These are phyloP conservation scores for Gastrophysa polygoni DNA, from an alignment of 2,888 invertebrate genomes.

Conservation along the genomic window DNA sequence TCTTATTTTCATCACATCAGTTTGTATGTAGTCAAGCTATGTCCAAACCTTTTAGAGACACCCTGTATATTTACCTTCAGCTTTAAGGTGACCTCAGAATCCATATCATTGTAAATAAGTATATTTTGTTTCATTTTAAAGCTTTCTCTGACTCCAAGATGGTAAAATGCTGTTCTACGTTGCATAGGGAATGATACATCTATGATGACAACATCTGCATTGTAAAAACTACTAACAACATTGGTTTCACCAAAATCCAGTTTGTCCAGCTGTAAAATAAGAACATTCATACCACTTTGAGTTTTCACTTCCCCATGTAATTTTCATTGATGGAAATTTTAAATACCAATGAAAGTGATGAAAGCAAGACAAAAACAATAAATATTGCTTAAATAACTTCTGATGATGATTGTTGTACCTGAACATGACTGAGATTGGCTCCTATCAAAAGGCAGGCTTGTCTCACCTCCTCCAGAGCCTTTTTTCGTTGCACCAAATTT, in stretches of 20 bases:
- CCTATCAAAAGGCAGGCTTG: constrained; percentile 79
- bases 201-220: constrained; percentile 96
- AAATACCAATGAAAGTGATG: no score
- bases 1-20: no score
- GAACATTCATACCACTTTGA: not conserved
- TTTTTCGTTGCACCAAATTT: constrained; percentile 75
- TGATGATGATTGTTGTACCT: constrained; percentile 65
- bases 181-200: constrained; percentile 91
- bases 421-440: constrained; percentile 82
- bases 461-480: constrained; percentile 84
- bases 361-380: not conserved
- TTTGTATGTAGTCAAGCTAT: no score
- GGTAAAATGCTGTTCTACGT: constrained; percentile 93
- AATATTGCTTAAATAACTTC: no score
- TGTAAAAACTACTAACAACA: constrained; percentile 94
- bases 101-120: constrained; percentile 85
- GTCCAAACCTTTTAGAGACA: not conserved
- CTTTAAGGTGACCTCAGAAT: constrained; percentile 84
- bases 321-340: not conserved
- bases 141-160: constrained; percentile 95
- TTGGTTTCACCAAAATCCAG: constrained; percentile 97
- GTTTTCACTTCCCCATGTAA: not conserved
- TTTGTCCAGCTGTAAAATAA: constrained; percentile 83
- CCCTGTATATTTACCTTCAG: constrained; percentile 75
- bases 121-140: constrained; percentile 97